phyloP scores from a whole-genome alignment of 2,113 vertebrate genomes.

The Mesitornis unicolor region DNA sequence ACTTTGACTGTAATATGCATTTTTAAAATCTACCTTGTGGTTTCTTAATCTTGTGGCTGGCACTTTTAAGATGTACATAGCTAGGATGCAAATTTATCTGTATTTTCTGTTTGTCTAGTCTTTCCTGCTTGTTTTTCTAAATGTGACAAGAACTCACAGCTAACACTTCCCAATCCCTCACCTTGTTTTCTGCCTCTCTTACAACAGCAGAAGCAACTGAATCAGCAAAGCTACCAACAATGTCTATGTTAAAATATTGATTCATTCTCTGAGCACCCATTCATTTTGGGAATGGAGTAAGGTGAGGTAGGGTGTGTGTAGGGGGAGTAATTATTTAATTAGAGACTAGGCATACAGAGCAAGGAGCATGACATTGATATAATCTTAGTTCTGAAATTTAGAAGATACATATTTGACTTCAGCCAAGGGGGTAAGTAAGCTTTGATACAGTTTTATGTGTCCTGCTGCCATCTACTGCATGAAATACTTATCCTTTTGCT shows the following conservation, averaged over 20 bases:
- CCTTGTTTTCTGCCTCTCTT: background rate
- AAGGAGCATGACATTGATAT: background rate
- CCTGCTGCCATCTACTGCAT: background rate
- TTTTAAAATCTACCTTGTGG: background rate
- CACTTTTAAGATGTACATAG: background rate
- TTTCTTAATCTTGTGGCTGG: background rate
- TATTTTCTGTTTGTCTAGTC: background rate
- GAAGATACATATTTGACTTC: background rate
- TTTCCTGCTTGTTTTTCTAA: background rate
- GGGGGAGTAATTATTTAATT: background rate
- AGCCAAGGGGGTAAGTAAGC: background rate
- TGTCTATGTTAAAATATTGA: background rate
- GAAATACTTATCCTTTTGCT: background rate
- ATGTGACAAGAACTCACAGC: background rate
- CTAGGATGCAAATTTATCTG: background rate
- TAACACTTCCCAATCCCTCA: background rate
- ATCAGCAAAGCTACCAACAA: background rate
- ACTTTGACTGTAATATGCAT: background rate
- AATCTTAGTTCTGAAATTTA: background rate
- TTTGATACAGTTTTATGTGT: background rate
- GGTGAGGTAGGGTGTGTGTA: background rate
- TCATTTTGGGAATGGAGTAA: background rate
- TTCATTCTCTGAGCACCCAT: conserved; percentile 1
- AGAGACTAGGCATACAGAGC: background rate
- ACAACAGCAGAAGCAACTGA: background rate